Conservation (phyloP, 1,140 invertebrate genomes). For the Hetaerina americana region DNA sequence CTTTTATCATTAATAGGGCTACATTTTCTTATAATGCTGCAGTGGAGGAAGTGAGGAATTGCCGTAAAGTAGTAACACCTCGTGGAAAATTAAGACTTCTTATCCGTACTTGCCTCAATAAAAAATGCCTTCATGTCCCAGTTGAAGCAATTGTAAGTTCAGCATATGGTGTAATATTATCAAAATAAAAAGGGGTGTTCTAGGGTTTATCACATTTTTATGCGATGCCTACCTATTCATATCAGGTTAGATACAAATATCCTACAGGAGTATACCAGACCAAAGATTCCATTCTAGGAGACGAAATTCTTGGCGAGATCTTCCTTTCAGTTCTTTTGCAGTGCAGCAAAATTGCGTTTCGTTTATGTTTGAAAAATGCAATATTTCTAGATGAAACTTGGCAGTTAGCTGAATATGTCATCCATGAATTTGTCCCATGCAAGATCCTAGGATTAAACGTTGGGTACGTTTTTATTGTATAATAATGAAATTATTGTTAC, state of each 20-base stretch:
- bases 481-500: slow-evolving; percentile 3
- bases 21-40: slow-evolving; percentile 27
- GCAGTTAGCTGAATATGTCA: slow-evolving; percentile 32
- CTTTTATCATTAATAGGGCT: slow-evolving; percentile 4
- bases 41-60: slow-evolving; percentile 30
- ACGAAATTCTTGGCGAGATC: slow-evolving; percentile 44
- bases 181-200: slow-evolving; percentile 8
- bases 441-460: slow-evolving; percentile 38
- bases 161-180: too few species aligned
- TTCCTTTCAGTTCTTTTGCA: slow-evolving; percentile 40
- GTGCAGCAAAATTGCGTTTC: slow-evolving; percentile 37
- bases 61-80: slow-evolving; percentile 29
- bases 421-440: slow-evolving; percentile 40
- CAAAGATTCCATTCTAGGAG: slow-evolving; percentile 30
- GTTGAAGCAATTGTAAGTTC: slow-evolving; percentile 38
- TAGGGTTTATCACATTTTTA: not conserved
- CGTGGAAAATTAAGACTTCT: slow-evolving; percentile 38
- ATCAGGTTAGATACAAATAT: slow-evolving; percentile 13
- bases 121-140: slow-evolving; percentile 40
- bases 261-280: slow-evolving; percentile 18
- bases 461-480: slow-evolving; percentile 26
- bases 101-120: slow-evolving; percentile 37
- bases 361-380: slow-evolving; percentile 35
- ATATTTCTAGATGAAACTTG: slow-evolving; percentile 41
- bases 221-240: not conserved